phyloP scores from a whole-genome alignment of 2,113 vertebrate genomes.

The Rhineura floridana region DNA sequence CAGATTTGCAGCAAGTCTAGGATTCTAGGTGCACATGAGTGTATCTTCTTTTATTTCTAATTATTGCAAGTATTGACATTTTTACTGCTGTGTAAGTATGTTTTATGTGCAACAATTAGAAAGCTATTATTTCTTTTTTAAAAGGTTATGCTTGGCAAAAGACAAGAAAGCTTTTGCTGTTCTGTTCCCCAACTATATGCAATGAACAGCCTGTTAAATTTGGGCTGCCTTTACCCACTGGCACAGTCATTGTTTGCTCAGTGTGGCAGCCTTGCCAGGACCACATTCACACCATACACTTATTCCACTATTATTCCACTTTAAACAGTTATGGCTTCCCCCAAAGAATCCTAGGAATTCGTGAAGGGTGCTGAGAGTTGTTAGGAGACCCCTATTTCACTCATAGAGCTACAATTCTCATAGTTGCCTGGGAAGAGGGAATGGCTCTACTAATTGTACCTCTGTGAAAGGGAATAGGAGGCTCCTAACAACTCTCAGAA shows the following conservation, averaged over 20 bases:
- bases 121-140: slow-evolving; percentile 28
- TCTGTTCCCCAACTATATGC: background rate
- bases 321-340: no score
- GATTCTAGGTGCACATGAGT: background rate
- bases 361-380: no score
- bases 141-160: background rate
- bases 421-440: no score
- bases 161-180: background rate
- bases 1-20: background rate
- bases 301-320: no score
- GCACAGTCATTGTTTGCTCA: background rate
- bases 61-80: slow-evolving; percentile 42
- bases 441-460: no score
- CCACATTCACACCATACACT: no score
- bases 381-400: no score
- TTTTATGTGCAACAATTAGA: slow-evolving; percentile 43
- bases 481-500: no score
- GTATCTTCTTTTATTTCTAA: background rate
- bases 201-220: background rate
- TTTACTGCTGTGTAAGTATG: slow-evolving; percentile 41
- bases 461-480: no score
- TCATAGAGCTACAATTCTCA: no score
- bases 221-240: background rate
- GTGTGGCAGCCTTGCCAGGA: background rate
- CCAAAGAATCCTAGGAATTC: no score